Conservation (phyloP, 2,797 vertebrate genomes). For the Sebastes cheni region DNA sequence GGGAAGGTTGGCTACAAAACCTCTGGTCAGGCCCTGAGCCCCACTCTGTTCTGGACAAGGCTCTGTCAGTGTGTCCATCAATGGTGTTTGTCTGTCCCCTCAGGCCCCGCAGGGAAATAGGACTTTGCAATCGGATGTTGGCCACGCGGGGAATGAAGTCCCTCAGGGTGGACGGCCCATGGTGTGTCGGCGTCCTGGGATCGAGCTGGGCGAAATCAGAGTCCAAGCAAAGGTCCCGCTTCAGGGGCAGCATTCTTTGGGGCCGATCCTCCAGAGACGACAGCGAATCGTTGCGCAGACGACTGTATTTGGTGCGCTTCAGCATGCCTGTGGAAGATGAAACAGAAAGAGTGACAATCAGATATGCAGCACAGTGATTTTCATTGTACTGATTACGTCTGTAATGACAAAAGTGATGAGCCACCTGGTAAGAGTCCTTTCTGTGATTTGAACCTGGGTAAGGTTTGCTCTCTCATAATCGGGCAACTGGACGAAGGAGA, state of each 20-base stretch:
- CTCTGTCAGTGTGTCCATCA: constrained; percentile 80
- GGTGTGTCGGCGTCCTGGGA: constrained; percentile 68
- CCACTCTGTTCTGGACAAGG: constrained; percentile 59
- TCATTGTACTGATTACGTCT: not conserved
- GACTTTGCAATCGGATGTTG: constrained; percentile 87
- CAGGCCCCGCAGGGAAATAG: constrained; percentile 77
- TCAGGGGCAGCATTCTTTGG: constrained; percentile 62
- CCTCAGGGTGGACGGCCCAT: constrained; percentile 82
- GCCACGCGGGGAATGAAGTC: constrained; percentile 89
- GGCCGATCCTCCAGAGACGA: constrained; percentile 86
- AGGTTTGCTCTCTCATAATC: constrained; percentile 89
- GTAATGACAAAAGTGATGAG: not conserved
- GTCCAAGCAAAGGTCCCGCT: constrained; percentile 70
- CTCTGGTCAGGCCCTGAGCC: constrained; percentile 49
- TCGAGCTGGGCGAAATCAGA: constrained; percentile 59
- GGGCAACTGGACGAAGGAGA: constrained; percentile 39
- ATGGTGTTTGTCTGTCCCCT: constrained; percentile 80
- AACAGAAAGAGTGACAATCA: not conserved
- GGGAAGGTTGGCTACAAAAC: constrained; percentile 39
- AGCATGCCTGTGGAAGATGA: constrained; percentile 84
- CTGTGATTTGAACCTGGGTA: constrained; percentile 71
- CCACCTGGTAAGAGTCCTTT: constrained; percentile 68
- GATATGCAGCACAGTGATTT: not conserved
- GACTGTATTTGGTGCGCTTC: constrained; percentile 92
- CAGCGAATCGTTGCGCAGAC: constrained; percentile 90